These are phyloP conservation scores for Psettodes erumei DNA, from an alignment of 2,113 vertebrate genomes.

Conservation along the genomic window DNA sequence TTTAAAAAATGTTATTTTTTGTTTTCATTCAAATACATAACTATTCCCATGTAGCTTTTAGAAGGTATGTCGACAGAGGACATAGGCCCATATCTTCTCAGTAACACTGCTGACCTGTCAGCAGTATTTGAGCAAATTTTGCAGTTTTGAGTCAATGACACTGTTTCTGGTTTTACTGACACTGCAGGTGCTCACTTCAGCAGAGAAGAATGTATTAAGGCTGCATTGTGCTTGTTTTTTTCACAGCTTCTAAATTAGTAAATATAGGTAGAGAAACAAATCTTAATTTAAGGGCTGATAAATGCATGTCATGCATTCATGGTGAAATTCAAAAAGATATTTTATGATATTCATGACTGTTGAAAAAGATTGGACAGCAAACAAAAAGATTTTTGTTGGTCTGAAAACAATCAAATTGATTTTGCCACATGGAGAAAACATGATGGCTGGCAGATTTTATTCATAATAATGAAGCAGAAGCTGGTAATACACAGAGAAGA, in stretches of 20 bases:
- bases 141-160: slow-evolving; percentile 10
- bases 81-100: neutral
- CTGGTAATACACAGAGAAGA: slow-evolving; percentile 4
- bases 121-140: neutral
- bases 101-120: neutral
- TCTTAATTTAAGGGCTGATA: neutral
- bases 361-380: neutral
- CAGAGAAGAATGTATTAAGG: neutral
- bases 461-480: neutral
- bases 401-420: neutral
- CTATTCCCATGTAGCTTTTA: neutral
- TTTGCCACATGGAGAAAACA: neutral
- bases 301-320: neutral
- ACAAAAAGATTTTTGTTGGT: neutral
- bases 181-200: slow-evolving; percentile 15
- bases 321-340: neutral
- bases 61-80: neutral
- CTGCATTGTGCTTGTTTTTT: neutral
- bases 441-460: neutral
- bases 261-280: neutral
- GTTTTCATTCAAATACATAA: neutral
- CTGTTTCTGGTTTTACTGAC: neutral
- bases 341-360: neutral
- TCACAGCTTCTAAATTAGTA: neutral
- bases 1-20: no score